Conservation (phyloP, 2,113 vertebrate genomes). For the Centrocercus urophasianus region DNA sequence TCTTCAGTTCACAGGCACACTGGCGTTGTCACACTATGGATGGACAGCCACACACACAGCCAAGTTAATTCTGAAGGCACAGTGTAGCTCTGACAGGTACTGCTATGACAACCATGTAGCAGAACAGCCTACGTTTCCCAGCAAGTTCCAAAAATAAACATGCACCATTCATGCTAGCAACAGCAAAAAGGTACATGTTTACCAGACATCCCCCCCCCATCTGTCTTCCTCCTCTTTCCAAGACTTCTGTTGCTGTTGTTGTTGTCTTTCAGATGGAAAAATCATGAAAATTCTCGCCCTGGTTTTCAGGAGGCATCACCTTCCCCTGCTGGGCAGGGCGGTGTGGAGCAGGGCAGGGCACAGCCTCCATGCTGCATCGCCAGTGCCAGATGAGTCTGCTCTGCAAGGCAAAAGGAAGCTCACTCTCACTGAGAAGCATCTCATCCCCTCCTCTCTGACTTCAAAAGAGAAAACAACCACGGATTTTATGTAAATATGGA, state of each 20-base stretch:
- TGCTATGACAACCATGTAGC: slow-evolving; percentile 32
- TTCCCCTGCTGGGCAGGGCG: not conserved
- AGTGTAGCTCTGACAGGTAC: slow-evolving; percentile 32
- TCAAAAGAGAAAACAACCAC: slow-evolving; percentile 55
- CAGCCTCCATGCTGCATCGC: not conserved
- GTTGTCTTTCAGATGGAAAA: not conserved
- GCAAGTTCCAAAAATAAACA: slow-evolving; percentile 39
- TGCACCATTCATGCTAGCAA: not conserved
- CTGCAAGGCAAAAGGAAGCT: not conserved
- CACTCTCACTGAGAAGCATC: not conserved
- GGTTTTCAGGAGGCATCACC: not conserved
- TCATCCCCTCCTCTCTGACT: not conserved
- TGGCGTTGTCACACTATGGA: not conserved
- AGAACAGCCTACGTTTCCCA: not conserved
- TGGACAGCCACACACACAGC: not conserved
- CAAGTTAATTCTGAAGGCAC: not conserved
- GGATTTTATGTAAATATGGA: slow-evolving; percentile 64
- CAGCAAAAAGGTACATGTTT: not conserved
- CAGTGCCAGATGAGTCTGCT: not conserved
- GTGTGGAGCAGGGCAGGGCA: not conserved
- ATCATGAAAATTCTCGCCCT: not conserved
- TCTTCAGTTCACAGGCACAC: not conserved
- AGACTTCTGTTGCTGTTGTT: not conserved
- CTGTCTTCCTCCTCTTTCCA: not conserved
- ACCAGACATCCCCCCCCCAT: fast-evolving